These are phyloP conservation scores for Apotomis betuletana DNA, from an alignment of 2,888 invertebrate species.

Conservation along the genomic window DNA sequence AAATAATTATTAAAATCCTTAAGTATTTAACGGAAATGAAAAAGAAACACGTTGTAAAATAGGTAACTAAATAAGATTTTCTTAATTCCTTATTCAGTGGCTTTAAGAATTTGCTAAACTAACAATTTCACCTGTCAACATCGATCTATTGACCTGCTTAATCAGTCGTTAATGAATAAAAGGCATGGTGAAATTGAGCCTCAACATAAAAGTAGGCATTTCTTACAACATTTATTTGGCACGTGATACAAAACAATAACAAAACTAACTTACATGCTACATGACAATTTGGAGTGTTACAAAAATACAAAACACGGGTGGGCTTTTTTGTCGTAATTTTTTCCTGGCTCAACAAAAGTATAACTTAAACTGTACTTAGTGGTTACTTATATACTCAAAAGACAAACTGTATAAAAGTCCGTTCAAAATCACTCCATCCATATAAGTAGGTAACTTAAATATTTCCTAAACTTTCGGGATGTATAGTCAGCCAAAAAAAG, in stretches of 20 bases:
- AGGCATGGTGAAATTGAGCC: too few species aligned
- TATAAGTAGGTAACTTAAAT: neutral
- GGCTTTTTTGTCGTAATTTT: neutral
- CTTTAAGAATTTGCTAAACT: too few species aligned
- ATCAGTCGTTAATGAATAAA: neutral
- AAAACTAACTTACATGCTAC: conserved; percentile 2
- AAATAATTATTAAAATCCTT: neutral
- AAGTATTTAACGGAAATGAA: neutral
- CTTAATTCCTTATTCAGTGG: neutral
- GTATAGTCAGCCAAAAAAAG: too few species aligned
- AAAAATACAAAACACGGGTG: neutral
- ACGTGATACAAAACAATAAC: conserved; percentile 17
- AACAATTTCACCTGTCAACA: too few species aligned
- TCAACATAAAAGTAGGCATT: conserved; percentile 1
- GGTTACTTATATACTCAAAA: conserved; percentile 19
- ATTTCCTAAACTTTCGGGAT: neutral
- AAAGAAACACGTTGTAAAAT: neutral
- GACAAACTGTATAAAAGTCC: conserved; percentile 32
- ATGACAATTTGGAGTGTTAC: neutral
- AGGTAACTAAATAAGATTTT: neutral
- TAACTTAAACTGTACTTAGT: conserved; percentile 17
- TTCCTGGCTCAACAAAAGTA: conserved; percentile 21
- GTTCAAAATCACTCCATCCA: neutral
- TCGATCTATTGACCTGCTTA: too few species aligned
- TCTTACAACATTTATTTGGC: conserved; percentile 23